phyloP scores from a whole-genome alignment of 1,140 invertebrate species.

The Nymphalis io region DNA sequence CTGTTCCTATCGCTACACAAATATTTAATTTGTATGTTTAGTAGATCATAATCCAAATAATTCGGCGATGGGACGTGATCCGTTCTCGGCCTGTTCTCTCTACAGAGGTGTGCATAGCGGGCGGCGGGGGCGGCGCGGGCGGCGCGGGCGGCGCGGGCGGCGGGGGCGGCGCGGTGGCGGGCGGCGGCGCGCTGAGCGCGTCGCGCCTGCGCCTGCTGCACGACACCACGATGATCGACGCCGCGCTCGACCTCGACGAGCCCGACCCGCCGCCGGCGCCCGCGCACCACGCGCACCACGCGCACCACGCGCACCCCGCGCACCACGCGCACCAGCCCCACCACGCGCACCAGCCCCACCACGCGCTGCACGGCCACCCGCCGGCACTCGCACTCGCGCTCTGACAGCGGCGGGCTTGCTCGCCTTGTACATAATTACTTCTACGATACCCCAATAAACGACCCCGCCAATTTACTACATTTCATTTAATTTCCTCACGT shows the following conservation, averaged over 20 bases:
- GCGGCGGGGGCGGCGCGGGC: conserved; percentile 32
- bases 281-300: neutral
- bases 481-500: neutral
- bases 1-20: no score
- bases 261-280: conserved; percentile 50
- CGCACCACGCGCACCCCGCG: neutral
- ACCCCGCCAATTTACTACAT: conserved; percentile 11
- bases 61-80: no score
- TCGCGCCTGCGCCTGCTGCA: conserved; percentile 85
- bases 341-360: conserved; percentile 3
- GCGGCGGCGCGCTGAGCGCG: conserved; percentile 52
- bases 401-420: neutral
- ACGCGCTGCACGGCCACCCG: neutral
- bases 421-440: conserved; percentile 15
- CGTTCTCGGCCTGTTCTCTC: no score
- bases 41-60: no score
- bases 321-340: neutral
- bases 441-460: conserved; percentile 16
- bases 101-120: conserved; percentile 48
- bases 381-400: neutral
- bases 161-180: conserved; percentile 39
- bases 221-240: conserved; percentile 93
- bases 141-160: conserved; percentile 36
- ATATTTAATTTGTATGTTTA: no score
- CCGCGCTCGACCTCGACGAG: conserved; percentile 91